phyloP scores from a whole-genome alignment of 2,113 vertebrate genomes.

The Mormoops blainvillei region DNA sequence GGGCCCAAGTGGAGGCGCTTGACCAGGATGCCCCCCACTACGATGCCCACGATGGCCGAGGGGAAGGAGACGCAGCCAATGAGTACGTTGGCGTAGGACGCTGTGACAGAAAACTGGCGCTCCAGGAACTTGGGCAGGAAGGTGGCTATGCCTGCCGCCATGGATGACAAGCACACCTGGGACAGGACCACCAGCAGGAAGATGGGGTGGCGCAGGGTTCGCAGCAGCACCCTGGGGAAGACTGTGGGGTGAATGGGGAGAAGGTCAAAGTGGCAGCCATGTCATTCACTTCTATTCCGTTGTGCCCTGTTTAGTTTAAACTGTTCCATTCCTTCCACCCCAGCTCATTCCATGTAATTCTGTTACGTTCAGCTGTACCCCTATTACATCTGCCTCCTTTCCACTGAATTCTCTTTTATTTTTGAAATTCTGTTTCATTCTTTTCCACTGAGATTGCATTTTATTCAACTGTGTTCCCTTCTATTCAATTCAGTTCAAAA shows the following conservation, averaged over 20 bases:
- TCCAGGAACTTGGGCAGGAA: constrained; percentile 96
- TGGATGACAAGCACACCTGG: constrained; percentile 87
- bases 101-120: constrained; percentile 88
- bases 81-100: constrained; percentile 88
- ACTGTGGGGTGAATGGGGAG: constrained; percentile 72
- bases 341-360: neutral
- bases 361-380: neutral
- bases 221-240: constrained; percentile 87
- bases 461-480: neutral
- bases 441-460: neutral
- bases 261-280: neutral
- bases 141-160: constrained; percentile 88
- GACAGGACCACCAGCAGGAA: constrained; percentile 92
- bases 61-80: constrained; percentile 88
- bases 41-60: constrained; percentile 84
- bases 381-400: neutral
- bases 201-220: constrained; percentile 86
- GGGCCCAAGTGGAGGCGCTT: constrained; percentile 84
- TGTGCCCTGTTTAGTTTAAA: neutral
- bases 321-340: neutral
- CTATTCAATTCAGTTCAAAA: neutral
- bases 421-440: neutral
- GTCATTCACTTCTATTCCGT: rapidly evolving
- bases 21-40: constrained; percentile 88
- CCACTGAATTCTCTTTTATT: neutral